These are phyloP conservation scores for Glaucomys volans DNA, from an alignment of 2,113 vertebrate genomes.

Conservation along the genomic window DNA sequence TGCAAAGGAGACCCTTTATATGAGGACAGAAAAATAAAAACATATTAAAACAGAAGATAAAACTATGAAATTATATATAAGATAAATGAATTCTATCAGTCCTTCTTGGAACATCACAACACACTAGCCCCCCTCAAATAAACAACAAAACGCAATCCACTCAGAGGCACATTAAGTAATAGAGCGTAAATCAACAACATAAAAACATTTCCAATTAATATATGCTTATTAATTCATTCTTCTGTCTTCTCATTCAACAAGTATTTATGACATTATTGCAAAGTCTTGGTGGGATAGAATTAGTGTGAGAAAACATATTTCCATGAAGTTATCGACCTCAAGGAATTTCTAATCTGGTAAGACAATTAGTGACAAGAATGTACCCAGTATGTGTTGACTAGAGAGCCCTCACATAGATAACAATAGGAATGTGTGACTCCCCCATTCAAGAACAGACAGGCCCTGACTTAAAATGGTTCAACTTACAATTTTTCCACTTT, in stretches of 20 bases:
- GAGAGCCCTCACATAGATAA: neutral
- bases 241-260: neutral
- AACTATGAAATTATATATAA: neutral
- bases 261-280: neutral
- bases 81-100: neutral
- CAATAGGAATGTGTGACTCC: neutral
- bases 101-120: neutral
- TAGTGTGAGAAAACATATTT: neutral
- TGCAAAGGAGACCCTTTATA: neutral
- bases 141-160: neutral
- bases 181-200: neutral
- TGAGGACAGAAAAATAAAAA: constrained; percentile 44
- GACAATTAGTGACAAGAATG: constrained; percentile 17
- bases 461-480: neutral
- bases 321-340: neutral
- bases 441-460: neutral
- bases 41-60: neutral
- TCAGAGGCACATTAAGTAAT: neutral
- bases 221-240: neutral
- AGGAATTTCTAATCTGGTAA: constrained; percentile 29
- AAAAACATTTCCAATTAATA: neutral
- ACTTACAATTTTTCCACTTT: neutral
- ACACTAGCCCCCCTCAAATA: neutral
- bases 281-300: neutral
- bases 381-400: neutral